A percentile compares a stretch with the other conserved stretches of the same genome.
These are phyloP conservation scores for Carollia perspicillata DNA, from an alignment of 2,113 vertebrate species.

Conservation along the genomic window DNA sequence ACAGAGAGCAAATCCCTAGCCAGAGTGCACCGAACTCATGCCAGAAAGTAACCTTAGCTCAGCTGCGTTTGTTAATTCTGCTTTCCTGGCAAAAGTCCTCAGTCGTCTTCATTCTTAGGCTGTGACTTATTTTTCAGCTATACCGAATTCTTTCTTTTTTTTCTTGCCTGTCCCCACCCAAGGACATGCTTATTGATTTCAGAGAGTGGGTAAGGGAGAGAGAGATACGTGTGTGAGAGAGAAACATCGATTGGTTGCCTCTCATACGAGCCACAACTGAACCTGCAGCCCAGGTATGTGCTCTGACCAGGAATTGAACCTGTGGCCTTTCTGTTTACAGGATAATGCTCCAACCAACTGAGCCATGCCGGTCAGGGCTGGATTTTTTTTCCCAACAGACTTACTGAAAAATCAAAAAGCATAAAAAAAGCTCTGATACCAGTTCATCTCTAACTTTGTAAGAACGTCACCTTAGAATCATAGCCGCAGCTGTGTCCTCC, in stretches of 20 bases:
- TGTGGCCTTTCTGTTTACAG: too few relatives aligned
- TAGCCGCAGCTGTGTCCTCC: background rate
- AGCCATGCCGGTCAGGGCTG: background rate
- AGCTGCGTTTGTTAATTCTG: constrained; percentile 44
- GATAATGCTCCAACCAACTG: too few relatives aligned
- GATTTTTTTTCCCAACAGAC: background rate
- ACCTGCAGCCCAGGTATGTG: too few relatives aligned
- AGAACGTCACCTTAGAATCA: background rate
- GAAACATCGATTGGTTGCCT: too few relatives aligned
- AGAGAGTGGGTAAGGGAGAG: too few relatives aligned
- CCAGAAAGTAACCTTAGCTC: constrained; percentile 65
- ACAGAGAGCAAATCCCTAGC: background rate
- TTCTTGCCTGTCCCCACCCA: background rate
- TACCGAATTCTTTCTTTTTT: background rate
- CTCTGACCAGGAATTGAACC: too few relatives aligned
- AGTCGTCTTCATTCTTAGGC: background rate
- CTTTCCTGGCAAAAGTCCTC: constrained; percentile 15
- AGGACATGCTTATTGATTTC: too few relatives aligned
- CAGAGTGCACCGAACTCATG: accelerated
- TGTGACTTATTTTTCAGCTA: constrained; percentile 42
- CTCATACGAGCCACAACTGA: too few relatives aligned
- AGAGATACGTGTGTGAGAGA: too few relatives aligned
- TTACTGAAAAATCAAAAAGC: constrained; percentile 55
- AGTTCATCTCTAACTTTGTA: constrained; percentile 40
- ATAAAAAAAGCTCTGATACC: constrained; percentile 66